These are phyloP conservation scores for Epinotia bilunana DNA, from an alignment of 2,888 invertebrate species.

Conservation along the genomic window DNA sequence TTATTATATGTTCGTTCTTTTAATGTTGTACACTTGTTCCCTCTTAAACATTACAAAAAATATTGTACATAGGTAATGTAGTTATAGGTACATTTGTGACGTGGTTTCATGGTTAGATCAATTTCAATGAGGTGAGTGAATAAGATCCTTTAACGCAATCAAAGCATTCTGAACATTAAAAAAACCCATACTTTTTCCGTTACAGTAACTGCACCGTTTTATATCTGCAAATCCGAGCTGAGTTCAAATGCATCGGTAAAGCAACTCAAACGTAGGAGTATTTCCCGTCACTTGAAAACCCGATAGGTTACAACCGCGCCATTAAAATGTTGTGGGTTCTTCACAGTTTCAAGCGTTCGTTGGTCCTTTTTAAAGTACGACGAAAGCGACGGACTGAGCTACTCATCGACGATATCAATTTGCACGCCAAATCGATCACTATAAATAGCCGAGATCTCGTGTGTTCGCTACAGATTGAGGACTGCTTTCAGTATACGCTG, in stretches of 20 bases:
- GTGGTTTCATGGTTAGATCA: not conserved
- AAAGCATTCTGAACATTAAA: not conserved
- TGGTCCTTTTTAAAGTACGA: not conserved
- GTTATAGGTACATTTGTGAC: not conserved
- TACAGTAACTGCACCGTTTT: not conserved
- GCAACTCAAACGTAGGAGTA: conserved; percentile 1
- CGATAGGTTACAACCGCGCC: not conserved
- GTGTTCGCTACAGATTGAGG: conserved; percentile 50
- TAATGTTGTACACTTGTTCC: no score
- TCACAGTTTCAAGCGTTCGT: not conserved
- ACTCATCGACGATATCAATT: conserved; percentile 65
- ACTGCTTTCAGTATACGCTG: conserved; percentile 46
- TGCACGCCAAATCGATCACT: conserved; percentile 77
- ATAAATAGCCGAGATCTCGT: conserved; percentile 66
- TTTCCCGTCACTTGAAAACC: conserved; percentile 13
- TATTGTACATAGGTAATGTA: no score
- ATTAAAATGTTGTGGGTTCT: not conserved
- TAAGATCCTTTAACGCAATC: not conserved
- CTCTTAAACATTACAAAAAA: no score
- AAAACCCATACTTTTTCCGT: not conserved
- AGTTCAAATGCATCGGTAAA: conserved; percentile 11
- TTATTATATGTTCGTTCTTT: no score
- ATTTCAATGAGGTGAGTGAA: not conserved
- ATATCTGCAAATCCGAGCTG: not conserved
- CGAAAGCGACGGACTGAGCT: conserved; percentile 45